Evolutionary conservation across 2,888 invertebrate genomes (phyloP), one percentile per base, ranked within the genome.

Genomic region (Aleiodes testaceus): DNA sequence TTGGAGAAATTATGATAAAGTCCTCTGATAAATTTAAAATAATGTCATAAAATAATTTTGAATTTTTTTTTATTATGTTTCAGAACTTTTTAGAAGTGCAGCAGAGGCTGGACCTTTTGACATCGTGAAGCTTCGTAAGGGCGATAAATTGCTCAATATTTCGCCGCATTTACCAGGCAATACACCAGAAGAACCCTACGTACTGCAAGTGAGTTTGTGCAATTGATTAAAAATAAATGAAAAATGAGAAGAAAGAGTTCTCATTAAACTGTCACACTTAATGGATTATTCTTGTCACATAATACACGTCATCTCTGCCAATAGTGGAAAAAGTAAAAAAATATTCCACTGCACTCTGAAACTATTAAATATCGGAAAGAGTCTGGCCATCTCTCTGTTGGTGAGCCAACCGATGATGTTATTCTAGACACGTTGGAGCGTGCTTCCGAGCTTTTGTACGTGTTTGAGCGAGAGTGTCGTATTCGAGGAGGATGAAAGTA

Each of bases 51-150:
- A 36, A 36, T 36, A 36, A 36, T 36, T 36, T 36, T 6, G 36
- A 61, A 61, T 14, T 18, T 44, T 3, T 26, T 44, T 36, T 52
- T 64, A 18, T 66, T 63, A 78, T 80, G 75, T 88, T 88, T 73
- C 89, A 92, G 92, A 92, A 84, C 88, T 92, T 81, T 92, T 92
- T 87, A 89, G 92, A 84, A 89, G 90, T 75, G 92, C 92, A 74
- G 92, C 92, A 73, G 92, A 92, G 87, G 92, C 92, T 75, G 91
- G 92, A 77, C 91, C 91, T 77, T 88, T 90, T 82, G 92, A 92
- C 83, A 92, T 92, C 82, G 89, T 92, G 80, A 92, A 92, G 86
- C 88, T 92, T 80, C 91, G 91, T 82, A 88, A 88, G 74, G 89
- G 89, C 72, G 92, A 92, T 64, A 90, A 90, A 81, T 88, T 92